Percentiles rank a stretch among this genome's conserved stretches.
These are phyloP conservation scores for Semnornis frantzii DNA, from an alignment of 2,113 vertebrate species.

Conservation along the genomic window DNA sequence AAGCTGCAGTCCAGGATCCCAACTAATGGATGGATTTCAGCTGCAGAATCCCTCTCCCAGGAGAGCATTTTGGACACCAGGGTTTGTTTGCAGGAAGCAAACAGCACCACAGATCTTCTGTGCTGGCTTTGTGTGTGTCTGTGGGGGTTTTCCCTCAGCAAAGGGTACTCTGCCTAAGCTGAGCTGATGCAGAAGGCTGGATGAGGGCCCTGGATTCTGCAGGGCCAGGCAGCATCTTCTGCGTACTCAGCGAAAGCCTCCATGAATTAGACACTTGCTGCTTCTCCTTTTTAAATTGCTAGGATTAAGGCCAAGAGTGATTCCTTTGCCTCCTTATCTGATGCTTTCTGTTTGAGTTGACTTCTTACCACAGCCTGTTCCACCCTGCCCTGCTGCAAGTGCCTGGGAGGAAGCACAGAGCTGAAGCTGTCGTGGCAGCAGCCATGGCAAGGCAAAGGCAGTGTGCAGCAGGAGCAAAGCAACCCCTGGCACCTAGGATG, in stretches of 20 bases:
- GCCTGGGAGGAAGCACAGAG: neutral
- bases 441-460: neutral
- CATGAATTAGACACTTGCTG: neutral
- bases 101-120: neutral
- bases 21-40: neutral
- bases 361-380: neutral
- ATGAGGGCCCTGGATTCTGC: neutral
- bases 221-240: neutral
- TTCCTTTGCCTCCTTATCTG: neutral
- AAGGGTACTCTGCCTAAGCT: neutral
- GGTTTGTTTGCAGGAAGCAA: neutral
- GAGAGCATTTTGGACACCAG: neutral
- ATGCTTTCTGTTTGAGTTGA: neutral
- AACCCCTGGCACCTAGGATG: neutral
- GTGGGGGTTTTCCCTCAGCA: neutral
- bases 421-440: neutral
- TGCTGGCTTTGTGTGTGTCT: too few species aligned
- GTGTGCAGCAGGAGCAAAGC: neutral
- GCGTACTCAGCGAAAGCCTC: neutral
- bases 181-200: neutral
- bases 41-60: neutral
- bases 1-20: neutral
- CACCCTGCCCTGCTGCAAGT: neutral
- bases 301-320: neutral
- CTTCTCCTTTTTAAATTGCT: neutral